Evolutionary conservation across 2,888 invertebrate species (phyloP), one percentile per base, ranked within the genome.

Genomic region (Odontocolon sp.): DNA sequence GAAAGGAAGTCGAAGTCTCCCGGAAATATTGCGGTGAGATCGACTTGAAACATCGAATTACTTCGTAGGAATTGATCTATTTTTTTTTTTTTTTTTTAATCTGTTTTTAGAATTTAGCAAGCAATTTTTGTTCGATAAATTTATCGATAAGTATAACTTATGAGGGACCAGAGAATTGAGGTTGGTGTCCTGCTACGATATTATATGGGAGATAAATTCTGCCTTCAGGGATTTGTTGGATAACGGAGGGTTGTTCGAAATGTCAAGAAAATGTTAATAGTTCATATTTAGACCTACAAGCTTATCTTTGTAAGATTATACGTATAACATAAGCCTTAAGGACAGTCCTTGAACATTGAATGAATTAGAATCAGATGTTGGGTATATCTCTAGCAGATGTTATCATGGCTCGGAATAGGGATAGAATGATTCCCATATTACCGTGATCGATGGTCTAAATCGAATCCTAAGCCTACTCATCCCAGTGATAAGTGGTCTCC

Each of bases 11-110:
- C 63, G 26, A 31, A 21, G 11, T 68, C 45, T 76, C 59, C 64
- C 84, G 84, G 84, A 84, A 81, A 80, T 84, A 81, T 80, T 63
- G 59, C 77, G 80, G 80, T 74, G 76, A 54, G 81, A 80, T 81
- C 72, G 72, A 79, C 79, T 70, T 11, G 18, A 21, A 72, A 81
- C 80, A 77, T 71, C 74, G 78, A 82, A 77, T 80, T 76, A 81
- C 82, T 73, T 45, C 68, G 26, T 21, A 70, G 72, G 5, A 2
- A n/a, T n/a, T n/a, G n/a, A n/a, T n/a, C n/a, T n/a, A n/a, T n/a
- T n/a, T n/a, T n/a, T n/a, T n/a, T n/a, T n/a, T n/a, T n/a, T n/a
- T n/a, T n/a, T n/a, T n/a, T n/a, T n/a, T n/a, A n/a, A n/a, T n/a
- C n/a, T n/a, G n/a, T n/a, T n/a, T n/a, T n/a, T n/a, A n/a, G n/a